Percentiles rank a stretch among this genome's conserved stretches.
Evolutionary conservation across 2,113 vertebrate species (phyloP).

Genomic region (Muntiacus muntjak): DNA sequence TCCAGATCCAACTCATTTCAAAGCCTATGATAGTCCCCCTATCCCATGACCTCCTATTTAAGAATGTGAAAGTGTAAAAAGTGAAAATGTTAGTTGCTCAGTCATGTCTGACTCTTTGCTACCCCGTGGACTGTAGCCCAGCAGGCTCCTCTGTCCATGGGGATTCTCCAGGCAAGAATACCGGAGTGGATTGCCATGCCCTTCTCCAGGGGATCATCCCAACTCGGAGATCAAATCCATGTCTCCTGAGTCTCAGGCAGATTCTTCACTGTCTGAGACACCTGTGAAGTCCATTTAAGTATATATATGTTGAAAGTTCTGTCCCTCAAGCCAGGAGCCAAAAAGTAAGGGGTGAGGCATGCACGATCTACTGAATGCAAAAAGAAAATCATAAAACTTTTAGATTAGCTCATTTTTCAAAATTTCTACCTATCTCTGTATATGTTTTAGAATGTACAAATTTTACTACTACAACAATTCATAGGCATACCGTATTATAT

Average conservation of each 20-base stretch:
- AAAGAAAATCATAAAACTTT: not conserved
- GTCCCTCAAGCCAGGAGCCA: not conserved
- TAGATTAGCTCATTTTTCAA: not conserved
- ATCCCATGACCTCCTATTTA: not conserved
- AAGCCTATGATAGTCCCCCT: not conserved
- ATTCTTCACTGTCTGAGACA: not conserved
- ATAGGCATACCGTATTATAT: not conserved
- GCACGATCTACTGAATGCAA: no score
- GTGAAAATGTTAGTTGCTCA: not conserved
- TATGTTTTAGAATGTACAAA: not conserved
- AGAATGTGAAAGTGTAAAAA: not conserved
- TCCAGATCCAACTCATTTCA: not conserved
- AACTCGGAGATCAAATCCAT: not conserved
- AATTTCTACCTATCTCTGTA: not conserved
- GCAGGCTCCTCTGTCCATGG: not conserved
- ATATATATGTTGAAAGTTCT: not conserved
- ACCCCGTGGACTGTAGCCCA: not conserved
- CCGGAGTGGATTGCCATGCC: not conserved
- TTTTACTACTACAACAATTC: not conserved
- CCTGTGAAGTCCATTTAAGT: not conserved
- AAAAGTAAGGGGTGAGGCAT: accelerated
- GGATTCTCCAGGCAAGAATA: not conserved
- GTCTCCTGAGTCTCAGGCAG: not conserved
- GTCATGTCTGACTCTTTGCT: not conserved
- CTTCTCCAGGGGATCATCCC: not conserved